Evolutionary conservation across 2,797 vertebrate species (phyloP).

Genomic region (Anguilla pacifica): DNA sequence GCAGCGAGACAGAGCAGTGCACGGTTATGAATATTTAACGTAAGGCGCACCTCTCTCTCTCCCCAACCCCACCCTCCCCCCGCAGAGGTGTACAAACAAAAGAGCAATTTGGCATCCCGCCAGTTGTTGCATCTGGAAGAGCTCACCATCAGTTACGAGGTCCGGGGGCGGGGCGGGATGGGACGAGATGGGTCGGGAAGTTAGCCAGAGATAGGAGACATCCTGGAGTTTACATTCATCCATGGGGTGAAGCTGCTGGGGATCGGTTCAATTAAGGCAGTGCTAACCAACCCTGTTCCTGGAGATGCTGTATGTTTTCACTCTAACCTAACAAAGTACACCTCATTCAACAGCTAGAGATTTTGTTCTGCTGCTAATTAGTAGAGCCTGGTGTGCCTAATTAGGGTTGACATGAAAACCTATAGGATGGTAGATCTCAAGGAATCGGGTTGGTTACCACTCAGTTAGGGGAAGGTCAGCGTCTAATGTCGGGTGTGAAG

Average conservation of each 20-base stretch:
- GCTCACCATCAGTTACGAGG: conserved; percentile 1
- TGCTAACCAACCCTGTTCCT: too few relatives aligned
- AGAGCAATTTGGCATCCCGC: conserved; percentile 54
- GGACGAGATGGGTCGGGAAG: not conserved
- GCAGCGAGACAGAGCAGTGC: conserved; percentile 49
- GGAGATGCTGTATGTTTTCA: too few relatives aligned
- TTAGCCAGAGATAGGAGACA: conserved; percentile 2
- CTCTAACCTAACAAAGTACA: too few relatives aligned
- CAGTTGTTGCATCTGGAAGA: conserved; percentile 50
- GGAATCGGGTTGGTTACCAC: too few relatives aligned
- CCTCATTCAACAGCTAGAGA: too few relatives aligned
- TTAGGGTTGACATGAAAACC: too few relatives aligned
- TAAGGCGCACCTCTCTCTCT: conserved; percentile 46
- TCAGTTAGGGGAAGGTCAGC: too few relatives aligned
- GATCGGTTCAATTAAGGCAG: not conserved
- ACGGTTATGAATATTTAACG: conserved; percentile 67
- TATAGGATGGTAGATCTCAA: too few relatives aligned
- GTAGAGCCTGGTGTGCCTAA: too few relatives aligned
- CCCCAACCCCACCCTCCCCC: conserved; percentile 19
- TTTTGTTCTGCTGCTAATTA: too few relatives aligned
- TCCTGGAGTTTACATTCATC: conserved; percentile 8
- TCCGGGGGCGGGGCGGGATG: not conserved
- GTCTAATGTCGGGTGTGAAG: not conserved
- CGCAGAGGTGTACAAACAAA: conserved; percentile 47
- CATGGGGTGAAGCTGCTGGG: not conserved